Base-by-base conservation (phyloP, 2,113 vertebrate species). In the Neogobius melanostomus region DNA sequence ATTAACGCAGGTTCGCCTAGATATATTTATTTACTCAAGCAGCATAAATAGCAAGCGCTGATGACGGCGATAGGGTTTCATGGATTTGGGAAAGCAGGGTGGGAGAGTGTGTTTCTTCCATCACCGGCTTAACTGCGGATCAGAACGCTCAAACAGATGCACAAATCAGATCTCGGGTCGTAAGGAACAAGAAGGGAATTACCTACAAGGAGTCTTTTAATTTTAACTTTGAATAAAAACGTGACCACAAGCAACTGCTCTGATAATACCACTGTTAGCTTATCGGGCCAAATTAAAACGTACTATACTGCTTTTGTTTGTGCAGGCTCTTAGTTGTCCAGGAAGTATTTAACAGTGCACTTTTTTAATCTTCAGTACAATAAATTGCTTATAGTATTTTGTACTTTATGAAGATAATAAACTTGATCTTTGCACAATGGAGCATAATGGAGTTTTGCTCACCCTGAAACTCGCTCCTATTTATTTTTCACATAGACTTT, bases 21-120 rank as follows among this genome's bases (percentile, higher is more conserved):
- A 90, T 90, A 92, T 89, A 91, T 93, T 93, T 93, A 92, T 93
- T 93, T 93, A 93, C 90, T 91, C 91, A 92, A 92, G 90, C 81
- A 86, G 87, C 82, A 88, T 92, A 92, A 93, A 93, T 91, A 91
- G 89, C 77, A 80, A 86, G 87, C 77, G 76, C 75, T 64, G 36
- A 76, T 71, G 82, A 83, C 71, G 68, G 74, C 14, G 88, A 80
- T 93, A 79, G 67, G 82, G 89, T 93, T 92, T 91, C 92, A 88
- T 83, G 73, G 77, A 75, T 84, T 88, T 63, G 69, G 68, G 78
- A 74, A 52, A 63, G 68, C 17, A 1, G 77, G 63, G 68, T 7
- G 42, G 44, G 68, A 64, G 66, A 49, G 70, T 65, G 80, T 76
- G 86, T 79, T 90, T 87, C 77, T 77, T 79, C 70, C 65, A 72